Base-by-base conservation (phyloP, 2,113 vertebrate genomes). In the Pedetes capensis region DNA sequence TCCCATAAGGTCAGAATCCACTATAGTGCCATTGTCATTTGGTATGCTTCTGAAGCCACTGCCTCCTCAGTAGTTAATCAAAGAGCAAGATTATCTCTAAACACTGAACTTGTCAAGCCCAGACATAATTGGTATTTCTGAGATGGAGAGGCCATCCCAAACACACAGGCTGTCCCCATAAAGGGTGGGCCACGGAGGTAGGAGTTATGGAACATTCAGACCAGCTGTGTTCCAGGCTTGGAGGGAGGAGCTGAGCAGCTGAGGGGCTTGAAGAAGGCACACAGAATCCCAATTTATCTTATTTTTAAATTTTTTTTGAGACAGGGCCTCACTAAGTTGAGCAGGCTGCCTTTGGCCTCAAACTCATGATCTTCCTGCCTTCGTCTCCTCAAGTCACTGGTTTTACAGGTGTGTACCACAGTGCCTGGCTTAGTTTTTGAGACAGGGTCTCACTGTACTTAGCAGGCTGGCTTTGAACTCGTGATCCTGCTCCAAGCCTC, bases 241-340 rank as follows among this genome's bases (percentile, higher is more conserved):
- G 82, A 84, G 82, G 39, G n/a, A 37, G 49, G 68, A 37, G 4
- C 22, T n/a, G 39, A 89, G 13, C 34, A 74, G 57, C n/a, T 34
- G 37, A 95, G 12, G n/a, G 42, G 49, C 72, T 87, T 90, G 23
- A 82, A 90, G 87, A 88, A 94, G 74, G 42, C n/a, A 81, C 9
- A 17, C 89, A 4, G 55, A 29, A 89, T 74, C 22, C 74, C 16
- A 90, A 34, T 53, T 78, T 89, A 76, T 22, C 42, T n/a, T n/a
- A n/a, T n/a, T n/a, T n/a, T n/a, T n/a, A n/a, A n/a, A n/a, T n/a
- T n/a, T n/a, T n/a, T n/a, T n/a, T n/a, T n/a, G n/a, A n/a, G n/a
- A n/a, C n/a, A n/a, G n/a, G n/a, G n/a, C n/a, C n/a, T n/a, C n/a
- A n/a, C n/a, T n/a, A n/a, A n/a, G n/a, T n/a, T n/a, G n/a, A n/a